Base-by-base conservation (phyloP, 2,888 invertebrate species). In the Colletes collaris region DNA sequence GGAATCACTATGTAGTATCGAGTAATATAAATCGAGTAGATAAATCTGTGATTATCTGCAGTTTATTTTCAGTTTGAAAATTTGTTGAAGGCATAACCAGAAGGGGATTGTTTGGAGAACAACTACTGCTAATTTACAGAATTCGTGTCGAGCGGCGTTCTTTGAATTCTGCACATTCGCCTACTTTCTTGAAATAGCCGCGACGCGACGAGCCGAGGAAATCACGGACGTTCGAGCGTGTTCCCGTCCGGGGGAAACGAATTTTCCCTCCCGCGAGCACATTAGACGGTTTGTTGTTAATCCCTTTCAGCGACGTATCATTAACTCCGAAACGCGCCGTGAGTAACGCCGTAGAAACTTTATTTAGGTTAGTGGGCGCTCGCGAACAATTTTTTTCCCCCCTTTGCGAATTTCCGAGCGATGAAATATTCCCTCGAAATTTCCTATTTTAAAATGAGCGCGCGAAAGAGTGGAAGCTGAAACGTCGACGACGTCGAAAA, bases 171-270 rank as follows among this genome's bases (percentile, higher is more conserved):
- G 11, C 40, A 77, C 55, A 55, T 80, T 83, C 77, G 79, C 80
- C 83, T 64, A 82, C 72, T 82, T 83, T 77, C 79, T 79, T 66
- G 68, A 83, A 83, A 83, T 83, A 82, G 74, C 72, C 69, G 40
- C 40, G 44, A 35, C 52, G 16, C 68, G 60, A 58, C 68, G 50
- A 49, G n/a, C 66, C 75, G 37, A 56, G 68, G 52, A 66, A 68
- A 52, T 79, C 53, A 19, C 35, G 10, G 19, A 64, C 66, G 46
- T 59, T 60, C 19, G 16, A 50, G 6, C 49, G 16, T 46, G 52
- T 78, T 76, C 65, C 56, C 60, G 35, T 35, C 67, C 1, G 4
- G 35, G 50, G n/a, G 53, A 5, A 72, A 19, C 35, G 35, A 67
- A 71, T 63, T 64, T 64, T 37, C 60, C 10, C 10, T 7, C 10